A percentile compares a stretch with the other conserved stretches of the same genome.
Evolutionary conservation across 2,113 vertebrate species (phyloP).

Genomic region (Oriolus oriolus): DNA sequence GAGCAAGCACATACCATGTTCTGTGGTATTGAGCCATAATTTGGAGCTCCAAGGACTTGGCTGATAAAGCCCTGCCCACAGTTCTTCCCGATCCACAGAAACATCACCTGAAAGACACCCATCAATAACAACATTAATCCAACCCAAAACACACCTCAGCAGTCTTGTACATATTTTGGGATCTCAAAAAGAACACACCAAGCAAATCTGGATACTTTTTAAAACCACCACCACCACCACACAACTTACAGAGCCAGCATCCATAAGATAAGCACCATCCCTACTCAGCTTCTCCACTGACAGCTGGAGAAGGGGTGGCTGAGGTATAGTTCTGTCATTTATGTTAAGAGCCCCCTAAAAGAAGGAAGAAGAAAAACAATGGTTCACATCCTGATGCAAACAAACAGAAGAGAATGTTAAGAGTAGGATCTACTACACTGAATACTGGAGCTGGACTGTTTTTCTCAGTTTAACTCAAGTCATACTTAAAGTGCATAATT

Average conservation of each 20-base stretch:
- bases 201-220: neutral
- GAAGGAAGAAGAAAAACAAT: neutral
- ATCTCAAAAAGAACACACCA: neutral
- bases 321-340: slow-evolving; percentile 88
- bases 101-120: slow-evolving; percentile 78
- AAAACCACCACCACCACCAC: neutral
- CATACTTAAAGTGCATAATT: neutral
- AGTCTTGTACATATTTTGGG: neutral
- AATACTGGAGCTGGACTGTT: neutral
- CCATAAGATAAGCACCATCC: slow-evolving; percentile 93
- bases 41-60: slow-evolving; percentile 87
- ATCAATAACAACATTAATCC: neutral
- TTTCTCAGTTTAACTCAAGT: neutral
- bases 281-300: slow-evolving; percentile 91
- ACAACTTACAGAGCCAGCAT: slow-evolving; percentile 84
- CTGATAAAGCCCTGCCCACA: slow-evolving; percentile 85
- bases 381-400: neutral
- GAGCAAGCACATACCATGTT: slow-evolving; percentile 77
- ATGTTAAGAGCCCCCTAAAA: slow-evolving; percentile 87
- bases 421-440: neutral
- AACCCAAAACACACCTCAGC: neutral
- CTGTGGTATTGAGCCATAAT: slow-evolving; percentile 83
- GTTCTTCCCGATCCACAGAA: slow-evolving; percentile 90
- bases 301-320: slow-evolving; percentile 88
- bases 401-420: neutral